Evolutionary conservation across 2,888 invertebrate genomes (phyloP), one percentile per base, ranked within the genome.

Genomic region (Agonopterix arenella): DNA sequence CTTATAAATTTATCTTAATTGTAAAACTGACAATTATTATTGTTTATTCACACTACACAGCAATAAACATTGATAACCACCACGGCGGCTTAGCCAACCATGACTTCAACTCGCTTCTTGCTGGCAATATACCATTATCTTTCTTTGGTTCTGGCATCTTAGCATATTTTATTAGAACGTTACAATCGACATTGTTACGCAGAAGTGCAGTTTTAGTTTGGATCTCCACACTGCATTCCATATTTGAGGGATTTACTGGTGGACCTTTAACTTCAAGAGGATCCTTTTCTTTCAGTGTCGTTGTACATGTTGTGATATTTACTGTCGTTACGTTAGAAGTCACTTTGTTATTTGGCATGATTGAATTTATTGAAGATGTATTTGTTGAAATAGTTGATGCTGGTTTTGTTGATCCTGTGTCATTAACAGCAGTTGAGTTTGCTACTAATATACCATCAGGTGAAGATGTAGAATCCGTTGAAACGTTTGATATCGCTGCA

Each of bases 41-140:
- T 28, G 28, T 28, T 28, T 28, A 28, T 28, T 28, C 28, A 28
- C 28, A 28, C 28, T 8, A 86, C 4, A 79, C 73, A 41, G 81
- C 80, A 49, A 88, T 76, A 52, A 88, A 82, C 53, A 81, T 51
- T 11, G 85, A 76, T 66, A 82, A 59, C 88, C 88, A 88, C 88
- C 88, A 86, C 0, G 88, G 88, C 1, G 86, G 88, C 40, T 76
- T 86, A 2, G 70, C 53, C 10, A 83, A 50, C 82, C 83, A 84
- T 0, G 77, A 61, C 52, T 83, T 81, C 36, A 88, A 54, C 53
- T 72, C 80, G 2, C 62, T 58, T 54, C 73, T 73, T 4, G 71
- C 50, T n/a, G 88, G 88, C 41, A 86, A 55, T 8, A 73, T 54
- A 37, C 55, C 61, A 2, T 57, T 53, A 7, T 69, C 61, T 44